A percentile compares a stretch with the other conserved stretches of the same genome.
Conservation (phyloP, 2,888 invertebrate genomes). For the Brachypterus glaber region DNA sequence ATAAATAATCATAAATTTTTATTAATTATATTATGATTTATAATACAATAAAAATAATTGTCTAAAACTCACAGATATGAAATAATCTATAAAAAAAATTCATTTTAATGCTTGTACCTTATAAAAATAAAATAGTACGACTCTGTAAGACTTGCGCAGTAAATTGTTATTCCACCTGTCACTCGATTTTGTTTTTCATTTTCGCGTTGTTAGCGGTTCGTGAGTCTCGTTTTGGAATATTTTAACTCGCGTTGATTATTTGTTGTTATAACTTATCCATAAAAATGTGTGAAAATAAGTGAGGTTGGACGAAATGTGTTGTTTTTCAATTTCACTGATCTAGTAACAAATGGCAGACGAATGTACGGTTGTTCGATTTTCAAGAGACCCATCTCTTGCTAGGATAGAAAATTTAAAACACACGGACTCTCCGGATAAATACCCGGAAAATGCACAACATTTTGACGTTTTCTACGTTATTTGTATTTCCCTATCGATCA, state of each 20-base stretch:
- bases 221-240: too few species aligned
- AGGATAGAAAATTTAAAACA: slow-evolving; percentile 37
- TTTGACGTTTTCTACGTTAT: slow-evolving; percentile 38
- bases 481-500: slow-evolving; percentile 40
- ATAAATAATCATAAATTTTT: too few species aligned
- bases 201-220: too few species aligned
- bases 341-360: slow-evolving; percentile 37
- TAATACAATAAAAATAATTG: too few species aligned
- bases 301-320: slow-evolving; percentile 3
- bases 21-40: too few species aligned
- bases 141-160: neutral
- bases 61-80: too few species aligned
- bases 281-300: too few species aligned
- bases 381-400: slow-evolving; percentile 37
- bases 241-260: too few species aligned
- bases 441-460: slow-evolving; percentile 31
- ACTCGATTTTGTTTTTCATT: slow-evolving; percentile 7
- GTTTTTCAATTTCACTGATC: slow-evolving; percentile 8
- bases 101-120: neutral
- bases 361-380: slow-evolving; percentile 40
- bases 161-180: slow-evolving; percentile 4
- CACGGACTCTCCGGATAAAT: slow-evolving; percentile 32
- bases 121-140: slow-evolving; percentile 1
- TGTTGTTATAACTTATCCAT: too few species aligned
- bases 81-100: too few species aligned